phyloP scores from a whole-genome alignment of 2,888 invertebrate species.

The Hemaris fuciformis region DNA sequence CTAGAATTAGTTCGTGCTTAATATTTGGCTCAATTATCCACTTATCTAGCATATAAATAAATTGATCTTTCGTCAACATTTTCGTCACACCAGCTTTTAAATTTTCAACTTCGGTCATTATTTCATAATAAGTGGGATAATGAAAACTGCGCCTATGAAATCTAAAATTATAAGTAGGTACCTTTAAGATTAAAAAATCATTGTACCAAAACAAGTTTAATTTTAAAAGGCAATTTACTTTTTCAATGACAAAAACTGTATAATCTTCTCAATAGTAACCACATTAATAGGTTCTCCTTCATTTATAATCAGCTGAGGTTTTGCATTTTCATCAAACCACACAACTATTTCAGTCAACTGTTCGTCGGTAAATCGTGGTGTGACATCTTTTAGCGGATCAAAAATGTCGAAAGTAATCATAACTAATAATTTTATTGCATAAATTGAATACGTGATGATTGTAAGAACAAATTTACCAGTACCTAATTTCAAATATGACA shows the following conservation, averaged over 20 bases:
- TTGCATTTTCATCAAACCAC: constrained; percentile 60
- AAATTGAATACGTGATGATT: no score
- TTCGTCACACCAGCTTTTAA: constrained; percentile 51
- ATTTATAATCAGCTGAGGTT: constrained; percentile 48
- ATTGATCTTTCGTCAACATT: constrained; percentile 60
- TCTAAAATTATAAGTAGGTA: constrained; percentile 35
- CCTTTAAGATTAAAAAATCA: background rate
- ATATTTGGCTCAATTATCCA: constrained; percentile 53
- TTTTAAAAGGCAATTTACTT: constrained; percentile 41
- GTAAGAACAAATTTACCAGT: no score
- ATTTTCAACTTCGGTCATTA: constrained; percentile 60
- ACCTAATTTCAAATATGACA: no score
- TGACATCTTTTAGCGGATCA: constrained; percentile 48
- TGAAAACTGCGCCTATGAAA: constrained; percentile 63
- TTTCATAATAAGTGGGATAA: constrained; percentile 62
- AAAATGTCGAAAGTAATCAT: constrained; percentile 54
- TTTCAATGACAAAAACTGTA: constrained; percentile 56
- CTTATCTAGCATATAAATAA: constrained; percentile 59
- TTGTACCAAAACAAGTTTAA: background rate
- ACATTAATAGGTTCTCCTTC: constrained; percentile 51
- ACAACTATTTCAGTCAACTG: constrained; percentile 49
- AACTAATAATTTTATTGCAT: constrained; percentile 1
- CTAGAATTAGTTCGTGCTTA: constrained; percentile 63
- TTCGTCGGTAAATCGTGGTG: constrained; percentile 55
- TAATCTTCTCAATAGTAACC: constrained; percentile 58